phyloP scores from a whole-genome alignment of 2,113 vertebrate species.

The Diadophis punctatus region DNA sequence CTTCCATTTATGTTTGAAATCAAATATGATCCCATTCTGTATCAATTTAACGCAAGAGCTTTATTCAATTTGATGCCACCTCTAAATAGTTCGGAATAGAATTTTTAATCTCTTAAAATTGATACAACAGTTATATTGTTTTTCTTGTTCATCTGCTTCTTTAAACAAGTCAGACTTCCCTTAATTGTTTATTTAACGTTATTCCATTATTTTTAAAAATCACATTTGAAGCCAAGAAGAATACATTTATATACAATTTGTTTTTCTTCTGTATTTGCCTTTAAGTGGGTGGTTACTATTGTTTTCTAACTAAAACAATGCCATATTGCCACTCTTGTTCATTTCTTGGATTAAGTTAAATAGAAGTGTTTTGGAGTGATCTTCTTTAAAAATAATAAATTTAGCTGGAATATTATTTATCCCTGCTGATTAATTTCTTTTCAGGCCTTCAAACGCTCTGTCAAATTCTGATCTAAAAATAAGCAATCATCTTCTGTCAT shows the following conservation, averaged over 20 bases:
- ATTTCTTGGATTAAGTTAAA: slow-evolving; percentile 2
- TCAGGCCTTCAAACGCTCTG: not conserved
- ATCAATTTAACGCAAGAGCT: not conserved
- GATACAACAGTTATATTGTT: not conserved
- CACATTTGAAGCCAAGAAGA: not conserved
- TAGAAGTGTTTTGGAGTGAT: not conserved
- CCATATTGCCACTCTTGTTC: not conserved
- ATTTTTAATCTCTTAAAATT: not conserved
- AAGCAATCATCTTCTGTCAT: not conserved
- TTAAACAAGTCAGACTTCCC: not conserved
- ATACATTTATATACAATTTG: not conserved
- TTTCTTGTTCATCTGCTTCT: not conserved
- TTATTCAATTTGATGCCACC: not conserved
- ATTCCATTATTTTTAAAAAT: not conserved
- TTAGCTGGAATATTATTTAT: not conserved
- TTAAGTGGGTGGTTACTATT: not conserved
- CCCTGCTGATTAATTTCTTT: not conserved
- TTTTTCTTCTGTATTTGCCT: not conserved
- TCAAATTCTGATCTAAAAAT: not conserved
- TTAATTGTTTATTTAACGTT: not conserved
- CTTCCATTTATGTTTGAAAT: not conserved
- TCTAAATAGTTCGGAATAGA: not conserved
- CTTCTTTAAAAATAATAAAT: not conserved
- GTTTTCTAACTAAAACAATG: not conserved
- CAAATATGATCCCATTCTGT: not conserved